phyloP scores from a whole-genome alignment of 2,797 vertebrate genomes.

The Momotus momota region DNA sequence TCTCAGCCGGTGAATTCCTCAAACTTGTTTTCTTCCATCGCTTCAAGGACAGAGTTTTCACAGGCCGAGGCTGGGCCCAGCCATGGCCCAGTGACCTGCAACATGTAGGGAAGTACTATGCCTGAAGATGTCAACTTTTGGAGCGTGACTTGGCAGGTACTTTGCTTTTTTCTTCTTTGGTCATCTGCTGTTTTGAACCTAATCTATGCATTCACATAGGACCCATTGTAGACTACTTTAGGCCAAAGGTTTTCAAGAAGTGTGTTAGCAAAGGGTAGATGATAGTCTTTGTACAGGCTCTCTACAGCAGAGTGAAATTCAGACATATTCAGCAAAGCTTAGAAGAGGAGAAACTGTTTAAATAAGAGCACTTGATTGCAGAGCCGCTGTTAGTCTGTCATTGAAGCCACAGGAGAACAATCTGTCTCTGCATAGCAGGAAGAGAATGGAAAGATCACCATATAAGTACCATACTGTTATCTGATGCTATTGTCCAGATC shows the following conservation, averaged over 20 bases:
- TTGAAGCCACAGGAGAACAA: background rate
- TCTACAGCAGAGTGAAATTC: background rate
- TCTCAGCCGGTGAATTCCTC: no score
- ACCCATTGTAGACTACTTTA: background rate
- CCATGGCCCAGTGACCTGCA: no score
- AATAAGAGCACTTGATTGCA: slow-evolving; percentile 53
- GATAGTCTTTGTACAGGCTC: background rate
- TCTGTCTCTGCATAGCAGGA: background rate
- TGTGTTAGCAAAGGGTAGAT: background rate
- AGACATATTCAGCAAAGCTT: background rate
- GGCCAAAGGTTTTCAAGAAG: background rate
- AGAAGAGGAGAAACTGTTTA: background rate
- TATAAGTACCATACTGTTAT: background rate
- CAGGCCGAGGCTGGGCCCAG: no score
- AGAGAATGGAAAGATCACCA: slow-evolving; percentile 28
- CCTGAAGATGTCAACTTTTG: background rate
- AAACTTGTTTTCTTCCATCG: no score
- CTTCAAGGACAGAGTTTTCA: no score
- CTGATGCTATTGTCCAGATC: background rate
- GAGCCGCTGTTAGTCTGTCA: background rate
- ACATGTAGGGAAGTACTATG: background rate
- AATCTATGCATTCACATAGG: background rate
- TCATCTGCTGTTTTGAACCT: background rate
- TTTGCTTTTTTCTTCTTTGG: background rate
- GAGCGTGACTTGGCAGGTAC: background rate